Evolutionary conservation across 2,888 invertebrate genomes (phyloP), one percentile per base, ranked within the genome.

Genomic region (Stenurella melanura): DNA sequence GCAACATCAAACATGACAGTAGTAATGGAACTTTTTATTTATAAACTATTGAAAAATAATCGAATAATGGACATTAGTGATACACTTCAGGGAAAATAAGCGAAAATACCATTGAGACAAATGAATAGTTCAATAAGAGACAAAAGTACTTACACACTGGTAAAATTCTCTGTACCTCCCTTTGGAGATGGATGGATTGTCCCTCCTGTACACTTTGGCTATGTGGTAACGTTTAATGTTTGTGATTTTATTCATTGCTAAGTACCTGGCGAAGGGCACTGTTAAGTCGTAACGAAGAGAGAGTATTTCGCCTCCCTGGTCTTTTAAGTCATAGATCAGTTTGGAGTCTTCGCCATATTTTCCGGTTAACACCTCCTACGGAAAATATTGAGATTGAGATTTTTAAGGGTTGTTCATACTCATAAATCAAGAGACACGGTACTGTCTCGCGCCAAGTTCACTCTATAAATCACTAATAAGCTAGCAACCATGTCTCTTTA

Each of bases 321-420:
- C 98, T 88, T 97, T 97, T 61, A 99, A 91, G 90, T 99, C 99
- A 89, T 99, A 99, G 77, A 99, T 99, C 11, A 99, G 91, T 89
- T 99, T 99, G 0, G 98, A 97, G 89, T 99, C 99, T 90, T 99
- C 99, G 0, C 99, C 99, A 91, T 99, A 99, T 91, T 99, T 99
- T 64, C 98, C 99, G 19, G 98, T 98, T 69, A 99, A 91, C 4
- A 98, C 97, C 90, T 99, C 98, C 96, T 98, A 88, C 95, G 97
- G 89, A 11, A 30, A 6, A 15, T 6, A 26, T 26, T 15, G 26
- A 21, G 11, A 58, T 12, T 21, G 18, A 19, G 4, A 26, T 26
- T 26, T 26, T 26, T 4, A 26, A 34, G 9, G 7, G 7, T 26
- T 26, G 4, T 26, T 26, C 21, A 26, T 26, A 1, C 21, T 26